Evolutionary conservation across 2,888 invertebrate genomes (phyloP), one percentile per base, ranked within the genome.

Genomic region (Lottia gigantea): DNA sequence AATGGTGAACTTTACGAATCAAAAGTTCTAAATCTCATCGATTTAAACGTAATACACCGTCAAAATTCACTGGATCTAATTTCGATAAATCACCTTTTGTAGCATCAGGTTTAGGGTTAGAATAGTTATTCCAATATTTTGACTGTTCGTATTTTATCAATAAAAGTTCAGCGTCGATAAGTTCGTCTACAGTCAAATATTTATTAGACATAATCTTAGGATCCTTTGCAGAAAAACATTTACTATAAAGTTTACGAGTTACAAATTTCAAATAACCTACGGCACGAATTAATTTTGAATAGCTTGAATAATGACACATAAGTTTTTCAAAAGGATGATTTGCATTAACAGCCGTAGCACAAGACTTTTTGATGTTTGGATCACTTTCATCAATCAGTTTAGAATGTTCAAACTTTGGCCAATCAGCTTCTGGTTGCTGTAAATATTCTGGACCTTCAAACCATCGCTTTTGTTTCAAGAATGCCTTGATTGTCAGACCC

Each of bases 21-120:
- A 76, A 68, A 19, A 76, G 45, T 16, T 63, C 46, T 64, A 72
- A 64, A 19, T 46, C 19, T 23, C 66, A 31, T 62, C 46, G 49
- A 15, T 66, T 15, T 23, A 72, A 46, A 0, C 72, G 63, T 25
- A 72, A 23, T 23, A 74, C 23, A 23, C 65, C 63, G 25, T 72
- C 46, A 0, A 40, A 25, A 16, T 71, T 1, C 40, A 49, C 8
- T 40, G 74, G 74, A 65, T 71, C 71, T 15, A 74, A 64, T n/a
- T 65, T 70, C 61, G 63, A 31, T 15, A 71, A 46, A 12, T 46
- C 23, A n/a, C 67, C 71, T 4, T 8, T 11, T 14, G n/a, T 23
- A 45, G 46, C 63, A n/a, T 71, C 47, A 15, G n/a, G 46, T 16
- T 25, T 14, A 25, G 31, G 14, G 25, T 49, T 25, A 25, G 19